Evolutionary conservation across 2,888 invertebrate species (phyloP).

Genomic region (Ypsolopha scabrella): DNA sequence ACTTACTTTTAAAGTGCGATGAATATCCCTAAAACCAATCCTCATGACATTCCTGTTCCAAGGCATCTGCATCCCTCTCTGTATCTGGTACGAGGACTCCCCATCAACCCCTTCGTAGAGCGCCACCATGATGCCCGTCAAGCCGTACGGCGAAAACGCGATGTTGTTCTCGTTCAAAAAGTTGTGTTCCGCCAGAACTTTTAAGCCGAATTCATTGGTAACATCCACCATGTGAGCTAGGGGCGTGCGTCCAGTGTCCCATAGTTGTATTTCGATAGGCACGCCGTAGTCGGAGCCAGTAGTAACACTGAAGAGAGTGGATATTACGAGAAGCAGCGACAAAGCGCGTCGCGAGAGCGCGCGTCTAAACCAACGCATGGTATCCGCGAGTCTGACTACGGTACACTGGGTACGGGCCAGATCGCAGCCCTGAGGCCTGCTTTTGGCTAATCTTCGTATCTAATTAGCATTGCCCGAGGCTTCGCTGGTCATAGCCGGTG

Average conservation of each 20-base stretch:
- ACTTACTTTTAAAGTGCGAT: conserved; percentile 83
- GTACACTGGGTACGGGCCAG: conserved; percentile 33
- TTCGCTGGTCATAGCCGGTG: conserved; percentile 45
- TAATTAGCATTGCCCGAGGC: conserved; percentile 44
- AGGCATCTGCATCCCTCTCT: conserved; percentile 77
- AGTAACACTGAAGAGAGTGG: conserved; percentile 1
- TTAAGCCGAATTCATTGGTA: conserved; percentile 79
- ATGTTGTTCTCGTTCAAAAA: conserved; percentile 83
- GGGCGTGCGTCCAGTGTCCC: conserved; percentile 66
- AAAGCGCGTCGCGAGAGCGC: conserved; percentile 15
- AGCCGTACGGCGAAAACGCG: conserved; percentile 87
- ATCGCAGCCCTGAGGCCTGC: conserved; percentile 13
- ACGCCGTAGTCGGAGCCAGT: conserved; percentile 35
- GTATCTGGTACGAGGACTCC: conserved; percentile 78
- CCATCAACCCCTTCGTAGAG: conserved; percentile 84
- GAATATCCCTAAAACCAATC: conserved; percentile 85
- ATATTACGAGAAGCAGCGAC: not conserved
- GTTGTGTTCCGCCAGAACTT: conserved; percentile 78
- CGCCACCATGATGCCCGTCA: conserved; percentile 83
- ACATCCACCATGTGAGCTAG: conserved; percentile 84
- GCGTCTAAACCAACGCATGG: conserved; percentile 48
- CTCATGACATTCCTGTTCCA: conserved; percentile 79
- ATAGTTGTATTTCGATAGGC: conserved; percentile 56
- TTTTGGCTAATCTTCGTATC: conserved; percentile 42
- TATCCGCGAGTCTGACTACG: conserved; percentile 46